Conservation (phyloP, 2,113 vertebrate genomes). For the Talpa occidentalis region DNA sequence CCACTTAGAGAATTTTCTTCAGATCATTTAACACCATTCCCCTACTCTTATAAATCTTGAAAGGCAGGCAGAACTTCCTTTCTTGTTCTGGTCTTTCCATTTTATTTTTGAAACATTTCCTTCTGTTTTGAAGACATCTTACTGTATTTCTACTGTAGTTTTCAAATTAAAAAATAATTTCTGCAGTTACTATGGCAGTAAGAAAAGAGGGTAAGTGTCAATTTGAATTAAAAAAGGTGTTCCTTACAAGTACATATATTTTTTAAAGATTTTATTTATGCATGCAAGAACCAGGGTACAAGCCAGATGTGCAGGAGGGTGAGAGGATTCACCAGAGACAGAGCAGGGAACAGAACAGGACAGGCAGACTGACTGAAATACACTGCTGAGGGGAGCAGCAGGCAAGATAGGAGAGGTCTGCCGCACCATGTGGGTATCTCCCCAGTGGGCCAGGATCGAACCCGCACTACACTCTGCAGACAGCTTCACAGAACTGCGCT, state of each 20-base stretch:
- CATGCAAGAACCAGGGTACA: no score
- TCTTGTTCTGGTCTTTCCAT: not conserved
- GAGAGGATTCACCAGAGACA: no score
- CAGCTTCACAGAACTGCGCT: no score
- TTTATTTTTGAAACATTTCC: slow-evolving; percentile 17
- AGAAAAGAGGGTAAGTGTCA: not conserved
- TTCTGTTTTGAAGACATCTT: not conserved
- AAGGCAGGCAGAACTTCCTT: not conserved
- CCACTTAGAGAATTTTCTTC: slow-evolving; percentile 15
- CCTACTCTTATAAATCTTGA: not conserved
- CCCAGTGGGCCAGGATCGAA: no score
- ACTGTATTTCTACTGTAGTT: not conserved
- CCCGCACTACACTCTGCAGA: no score
- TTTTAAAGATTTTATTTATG: no score
- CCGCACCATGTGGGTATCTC: no score
- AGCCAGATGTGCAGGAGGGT: no score
- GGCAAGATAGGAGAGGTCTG: no score
- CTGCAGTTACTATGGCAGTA: not conserved
- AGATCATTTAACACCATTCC: not conserved
- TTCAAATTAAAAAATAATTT: slow-evolving; percentile 31
- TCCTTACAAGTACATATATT: not conserved
- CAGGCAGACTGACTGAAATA: no score
- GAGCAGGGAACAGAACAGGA: no score
- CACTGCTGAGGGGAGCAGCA: no score
- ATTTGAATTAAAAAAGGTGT: not conserved